Conservation (phyloP, 1,140 invertebrate genomes). For the Oryctes rhinoceros region DNA sequence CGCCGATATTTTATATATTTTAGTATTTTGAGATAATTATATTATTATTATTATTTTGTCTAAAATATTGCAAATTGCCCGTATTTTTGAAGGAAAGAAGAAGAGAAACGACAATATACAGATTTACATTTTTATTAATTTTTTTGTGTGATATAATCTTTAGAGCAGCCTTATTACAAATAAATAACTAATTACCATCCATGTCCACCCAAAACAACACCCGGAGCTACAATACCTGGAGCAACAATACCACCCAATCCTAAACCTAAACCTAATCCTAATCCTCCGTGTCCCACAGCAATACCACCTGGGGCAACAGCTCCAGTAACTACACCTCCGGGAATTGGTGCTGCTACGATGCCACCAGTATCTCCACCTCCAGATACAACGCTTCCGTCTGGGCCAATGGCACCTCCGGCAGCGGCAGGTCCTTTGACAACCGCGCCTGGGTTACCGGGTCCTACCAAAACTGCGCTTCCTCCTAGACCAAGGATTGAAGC, state of each 20-base stretch:
- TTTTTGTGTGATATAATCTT: constrained; percentile 8
- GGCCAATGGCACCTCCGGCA: constrained; percentile 43
- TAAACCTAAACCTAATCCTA: constrained; percentile 12
- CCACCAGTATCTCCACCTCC: constrained; percentile 48
- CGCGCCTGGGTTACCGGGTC: constrained; percentile 54
- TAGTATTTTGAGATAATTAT: too few relatives aligned
- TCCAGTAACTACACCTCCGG: constrained; percentile 54
- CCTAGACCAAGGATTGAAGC: constrained; percentile 49
- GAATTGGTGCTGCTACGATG: constrained; percentile 43
- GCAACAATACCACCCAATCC: constrained; percentile 37
- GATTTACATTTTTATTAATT: constrained; percentile 25
- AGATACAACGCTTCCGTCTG: constrained; percentile 48
- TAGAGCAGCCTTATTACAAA: constrained; percentile 6
- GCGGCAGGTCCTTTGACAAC: constrained; percentile 48
- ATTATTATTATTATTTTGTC: too few relatives aligned
- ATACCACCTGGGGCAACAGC: constrained; percentile 51
- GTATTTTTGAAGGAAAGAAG: background rate
- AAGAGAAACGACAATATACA: background rate
- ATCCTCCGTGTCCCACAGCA: constrained; percentile 29
- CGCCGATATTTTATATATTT: too few relatives aligned
- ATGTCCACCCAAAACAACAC: constrained; percentile 1
- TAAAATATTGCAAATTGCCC: too few relatives aligned
- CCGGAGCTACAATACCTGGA: background rate
- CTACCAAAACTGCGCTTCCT: constrained; percentile 48
- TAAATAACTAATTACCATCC: constrained; percentile 37